Base-by-base conservation (phyloP, 2,113 vertebrate genomes). In the Pan paniscus region DNA sequence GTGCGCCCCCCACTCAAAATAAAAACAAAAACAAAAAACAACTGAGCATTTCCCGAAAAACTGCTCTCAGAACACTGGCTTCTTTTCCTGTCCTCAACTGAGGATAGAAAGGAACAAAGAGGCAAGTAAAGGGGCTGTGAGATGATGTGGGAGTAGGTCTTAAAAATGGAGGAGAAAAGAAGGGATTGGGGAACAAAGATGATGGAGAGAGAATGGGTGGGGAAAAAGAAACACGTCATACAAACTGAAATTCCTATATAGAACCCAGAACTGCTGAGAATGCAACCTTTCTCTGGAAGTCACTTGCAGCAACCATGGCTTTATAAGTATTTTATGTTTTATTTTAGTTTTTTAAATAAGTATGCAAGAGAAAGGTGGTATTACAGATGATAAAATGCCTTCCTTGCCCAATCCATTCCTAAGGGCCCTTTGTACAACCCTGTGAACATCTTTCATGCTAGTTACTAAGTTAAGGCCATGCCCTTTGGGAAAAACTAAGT, bases 251-350 rank as follows among this genome's bases (percentile, higher is more conserved):
- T 75, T 84, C 25, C 73, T 32, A 5, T 22, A 25, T 6, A 11
- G 70, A 38, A 57, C 48, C 43, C 80, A 35, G 68, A 61, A 61
- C 18, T 38, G 25, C n/a, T 73, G 13, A 70, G 67, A 90, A 73
- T 2, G 27, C 5, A 35, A 3, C 13, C 8, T 6, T 61, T 46
- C 55, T 32, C 38, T 16, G n/a, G 64, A 20, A 6, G 27, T 76
- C 43, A 46, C 38, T 27, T 48, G 6, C 0, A 40, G 22, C 0
- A 11, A 61, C 48, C 40, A 43, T 0, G 35, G 48, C 10, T 73
- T 83, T 72, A 38, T 43, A 40, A 57, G 27, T 14, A 32, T 32
- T 46, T 48, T 43, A 17, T 5, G 4, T 14, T 93, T 68, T 82
- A 17, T 40, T 68, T 48, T 38, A 38, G 46, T n/a, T 17, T 68